Base-by-base conservation (phyloP, 2,888 invertebrate genomes). In the Eupsilia transversa region DNA sequence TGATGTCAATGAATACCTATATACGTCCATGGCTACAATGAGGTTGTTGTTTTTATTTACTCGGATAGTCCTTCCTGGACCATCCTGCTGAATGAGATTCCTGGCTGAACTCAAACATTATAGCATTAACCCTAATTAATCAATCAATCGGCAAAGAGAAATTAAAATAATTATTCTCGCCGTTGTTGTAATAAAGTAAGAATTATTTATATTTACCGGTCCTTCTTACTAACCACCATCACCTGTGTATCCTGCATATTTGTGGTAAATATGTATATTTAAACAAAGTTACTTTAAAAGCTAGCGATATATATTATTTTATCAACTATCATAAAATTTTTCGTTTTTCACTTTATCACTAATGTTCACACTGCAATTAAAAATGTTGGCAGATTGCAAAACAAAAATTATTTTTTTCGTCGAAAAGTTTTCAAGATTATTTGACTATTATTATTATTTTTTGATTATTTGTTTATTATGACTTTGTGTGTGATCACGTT, bases 151-250 rank as follows among this genome's bases (percentile, higher is more conserved):
- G 4, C 5, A 43, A 43, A 43, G 43, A 43, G 17, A 43, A 20
- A 43, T n/a, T n/a, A n/a, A n/a, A n/a, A n/a, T n/a, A n/a, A 46
- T 46, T 46, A 6, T 46, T 46, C 20, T 46, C 20, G 43, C 43
- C 43, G 17, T 43, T 43, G 17, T 52, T 52, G 12, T 20, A n/a
- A 38, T 41, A n/a, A 52, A 52, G 52, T n/a, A n/a, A n/a, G 5
- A 5, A 27, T 61, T 4, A 27, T 64, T 66, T 0, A 54, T 78
- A 79, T 10, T 76, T 76, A 76, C 75, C 75, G 52, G 23, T 76
- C 35, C 0, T 79, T 49, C n/a, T 79, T 35, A n/a, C 17, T 38
- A 27, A 46, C 30, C 5, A 79, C 59, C 3, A 59, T 14, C 7
- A 60, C 33, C 23, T 67, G 33, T 33, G 52, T 33, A 5, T 41